Conservation (phyloP, 1,140 invertebrate species). For the Conus ventricosus region DNA sequence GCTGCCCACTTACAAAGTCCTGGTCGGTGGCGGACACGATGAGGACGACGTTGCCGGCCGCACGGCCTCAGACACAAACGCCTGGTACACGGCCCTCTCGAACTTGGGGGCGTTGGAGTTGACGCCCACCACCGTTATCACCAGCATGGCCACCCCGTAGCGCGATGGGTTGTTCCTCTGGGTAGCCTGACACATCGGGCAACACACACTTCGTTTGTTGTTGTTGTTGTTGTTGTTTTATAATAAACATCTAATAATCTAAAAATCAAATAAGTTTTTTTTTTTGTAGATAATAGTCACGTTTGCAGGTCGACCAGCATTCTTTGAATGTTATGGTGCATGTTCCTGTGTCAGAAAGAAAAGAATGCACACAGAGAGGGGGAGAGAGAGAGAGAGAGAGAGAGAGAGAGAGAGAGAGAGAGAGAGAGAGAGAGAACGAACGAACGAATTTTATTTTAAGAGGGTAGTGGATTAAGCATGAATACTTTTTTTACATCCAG, state of each 20-base stretch:
- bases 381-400: background rate
- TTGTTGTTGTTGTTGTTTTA: too few relatives aligned
- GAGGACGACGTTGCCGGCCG: conserved; percentile 69
- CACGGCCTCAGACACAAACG: conserved; percentile 78
- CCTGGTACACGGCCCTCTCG: conserved; percentile 80
- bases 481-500: too few relatives aligned
- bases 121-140: conserved; percentile 33
- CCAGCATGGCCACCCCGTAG: conserved; percentile 49
- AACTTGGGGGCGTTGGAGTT: conserved; percentile 91
- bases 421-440: background rate
- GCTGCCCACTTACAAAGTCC: conserved; percentile 74
- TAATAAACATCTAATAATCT: background rate
- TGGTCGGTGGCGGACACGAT: conserved; percentile 85
- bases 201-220: background rate
- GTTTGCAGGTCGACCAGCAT: too few relatives aligned
- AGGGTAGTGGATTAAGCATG: too few relatives aligned
- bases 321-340: too few relatives aligned
- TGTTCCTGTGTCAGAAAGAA: too few relatives aligned
- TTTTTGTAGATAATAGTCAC: too few relatives aligned
- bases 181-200: conserved; percentile 37
- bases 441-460: too few relatives aligned
- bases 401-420: conserved; percentile 1
- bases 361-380: too few relatives aligned
- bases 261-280: background rate
- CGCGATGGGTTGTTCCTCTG: conserved; percentile 50